Evolutionary conservation across 2,113 vertebrate species (phyloP), one percentile per base, ranked within the genome.

Genomic region (Plecotus auritus): DNA sequence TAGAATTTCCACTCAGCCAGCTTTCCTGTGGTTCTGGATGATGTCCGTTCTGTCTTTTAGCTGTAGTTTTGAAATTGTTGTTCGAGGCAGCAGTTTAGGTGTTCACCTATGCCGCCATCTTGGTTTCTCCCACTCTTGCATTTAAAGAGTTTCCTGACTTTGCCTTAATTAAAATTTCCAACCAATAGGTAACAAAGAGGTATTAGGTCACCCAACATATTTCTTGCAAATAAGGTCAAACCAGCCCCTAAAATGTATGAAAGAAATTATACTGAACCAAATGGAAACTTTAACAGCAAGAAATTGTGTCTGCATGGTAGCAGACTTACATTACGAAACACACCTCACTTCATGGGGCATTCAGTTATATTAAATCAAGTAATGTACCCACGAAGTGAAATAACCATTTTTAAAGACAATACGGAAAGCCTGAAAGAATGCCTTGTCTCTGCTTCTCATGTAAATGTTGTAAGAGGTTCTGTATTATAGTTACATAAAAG

Each of bases 91-190:
- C 37, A 40, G 37, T 40, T 40, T 40, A 40, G 37, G 37, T 40
- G 37, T 40, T 40, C 37, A 40, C 37, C 37, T 40, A 40, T 40
- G 37, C 37, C 37, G 4, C 37, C 37, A 40, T 40, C 37, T 40
- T 40, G 37, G 37, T 40, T 40, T 40, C 37, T 40, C 37, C 37
- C 37, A 40, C 13, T 40, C 23, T 74, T 74, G 16, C 18, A 91
- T 91, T 87, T 83, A 96, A 85, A 91, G 47, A 86, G 37, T 88
- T 91, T 89, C 91, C 61, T 87, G 11, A 61, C 22, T 51, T 3
- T 67, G 28, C 35, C 13, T 88, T 89, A 95, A 86, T 77, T 93
- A 90, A 94, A 93, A 96, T 89, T 45, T 87, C 61, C 13, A 91
- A 37, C 35, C 37, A 91, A 97, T 95, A 81, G 13, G 59, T 90